These are phyloP conservation scores for Lathamus discolor DNA, from an alignment of 2,113 vertebrate genomes.

Conservation along the genomic window DNA sequence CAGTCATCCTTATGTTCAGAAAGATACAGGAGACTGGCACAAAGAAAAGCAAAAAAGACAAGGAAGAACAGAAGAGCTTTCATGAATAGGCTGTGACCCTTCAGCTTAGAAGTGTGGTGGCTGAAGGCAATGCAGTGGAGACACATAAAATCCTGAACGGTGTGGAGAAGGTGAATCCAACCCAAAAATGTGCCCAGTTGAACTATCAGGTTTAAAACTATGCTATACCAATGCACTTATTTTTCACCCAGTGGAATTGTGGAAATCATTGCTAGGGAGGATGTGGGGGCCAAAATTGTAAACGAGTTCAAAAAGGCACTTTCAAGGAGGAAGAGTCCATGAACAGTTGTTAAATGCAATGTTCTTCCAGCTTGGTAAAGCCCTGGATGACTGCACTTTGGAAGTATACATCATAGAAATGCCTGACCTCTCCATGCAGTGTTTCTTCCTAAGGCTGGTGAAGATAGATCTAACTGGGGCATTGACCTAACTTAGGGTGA, in stretches of 20 bases:
- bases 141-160: not conserved
- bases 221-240: not conserved
- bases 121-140: not conserved
- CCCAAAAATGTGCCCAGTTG: constrained; percentile 1
- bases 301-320: constrained; percentile 11
- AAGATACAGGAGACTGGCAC: not conserved
- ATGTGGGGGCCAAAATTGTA: constrained; percentile 18
- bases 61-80: not conserved
- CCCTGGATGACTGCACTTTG: not conserved
- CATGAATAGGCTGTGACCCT: not conserved
- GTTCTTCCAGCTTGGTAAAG: not conserved
- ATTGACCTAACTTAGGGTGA: not conserved
- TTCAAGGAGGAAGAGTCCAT: constrained; percentile 25
- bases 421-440: not conserved
- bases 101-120: not conserved
- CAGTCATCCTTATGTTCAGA: not conserved
- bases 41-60: not conserved
- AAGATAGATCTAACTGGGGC: not conserved
- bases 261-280: not conserved
- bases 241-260: constrained; percentile 23
- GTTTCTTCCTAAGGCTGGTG: not conserved
- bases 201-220: constrained; percentile 22
- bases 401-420: not conserved
- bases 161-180: not conserved
- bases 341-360: not conserved